These are phyloP conservation scores for Brassicogethes aeneus DNA, from an alignment of 2,888 invertebrate species.

Conservation along the genomic window DNA sequence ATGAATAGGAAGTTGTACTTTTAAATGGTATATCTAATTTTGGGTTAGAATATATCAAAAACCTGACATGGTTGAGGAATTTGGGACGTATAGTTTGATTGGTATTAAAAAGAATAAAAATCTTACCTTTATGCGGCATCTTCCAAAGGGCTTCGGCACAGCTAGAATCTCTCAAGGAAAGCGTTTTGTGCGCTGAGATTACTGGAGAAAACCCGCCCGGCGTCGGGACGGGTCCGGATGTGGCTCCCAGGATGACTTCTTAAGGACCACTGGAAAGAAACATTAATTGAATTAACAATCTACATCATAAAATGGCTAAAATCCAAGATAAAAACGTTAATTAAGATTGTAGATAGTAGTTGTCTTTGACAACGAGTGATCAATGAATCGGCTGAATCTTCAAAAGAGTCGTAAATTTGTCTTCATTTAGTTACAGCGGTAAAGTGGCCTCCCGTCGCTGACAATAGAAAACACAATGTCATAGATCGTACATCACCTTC, in stretches of 20 bases:
- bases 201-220: constrained; percentile 50
- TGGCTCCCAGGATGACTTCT: constrained; percentile 48
- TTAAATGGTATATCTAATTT: too few species aligned
- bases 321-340: too few species aligned
- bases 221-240: constrained; percentile 53
- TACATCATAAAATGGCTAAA: too few species aligned
- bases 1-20: too few species aligned
- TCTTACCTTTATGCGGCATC: constrained; percentile 82
- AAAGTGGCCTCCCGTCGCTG: constrained; percentile 36
- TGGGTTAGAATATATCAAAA: too few species aligned
- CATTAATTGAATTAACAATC: constrained; percentile 3
- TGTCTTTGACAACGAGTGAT: too few species aligned
- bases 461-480: constrained; percentile 36
- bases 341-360: too few species aligned
- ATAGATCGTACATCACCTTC: constrained; percentile 32
- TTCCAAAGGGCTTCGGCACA: constrained; percentile 74
- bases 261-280: constrained; percentile 28
- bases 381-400: too few species aligned
- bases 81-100: too few species aligned
- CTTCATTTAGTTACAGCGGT: constrained; percentile 39
- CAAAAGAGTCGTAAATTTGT: constrained; percentile 36
- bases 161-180: constrained; percentile 64
- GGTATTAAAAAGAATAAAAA: too few species aligned
- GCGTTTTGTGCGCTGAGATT: constrained; percentile 43
- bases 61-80: too few species aligned